Conservation (phyloP, 2,113 vertebrate genomes). For the Oophaga pumilio region DNA sequence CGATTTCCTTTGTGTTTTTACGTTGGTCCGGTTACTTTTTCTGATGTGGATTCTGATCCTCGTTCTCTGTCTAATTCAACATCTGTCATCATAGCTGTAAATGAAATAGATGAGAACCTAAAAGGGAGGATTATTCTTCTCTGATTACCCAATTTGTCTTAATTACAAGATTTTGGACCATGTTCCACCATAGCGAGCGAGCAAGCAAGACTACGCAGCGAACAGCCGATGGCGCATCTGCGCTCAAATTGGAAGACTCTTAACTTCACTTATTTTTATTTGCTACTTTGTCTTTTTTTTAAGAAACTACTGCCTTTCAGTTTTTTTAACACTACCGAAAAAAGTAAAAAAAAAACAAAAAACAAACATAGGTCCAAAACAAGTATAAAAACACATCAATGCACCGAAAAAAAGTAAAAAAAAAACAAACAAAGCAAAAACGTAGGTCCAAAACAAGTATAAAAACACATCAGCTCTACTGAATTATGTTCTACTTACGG, state of each 20-base stretch:
- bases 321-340: slow-evolving; percentile 57
- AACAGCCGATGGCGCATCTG: slow-evolving; percentile 64
- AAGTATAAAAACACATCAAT: not conserved
- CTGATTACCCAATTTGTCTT: slow-evolving; percentile 75
- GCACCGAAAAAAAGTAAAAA: not conserved
- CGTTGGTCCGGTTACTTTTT: not conserved
- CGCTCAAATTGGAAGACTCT: slow-evolving; percentile 46
- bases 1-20: not conserved
- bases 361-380: too few species aligned
- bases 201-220: slow-evolving; percentile 65
- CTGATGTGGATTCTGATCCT: slow-evolving; percentile 58
- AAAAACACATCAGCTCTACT: too few species aligned
- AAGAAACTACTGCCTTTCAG: slow-evolving; percentile 63
- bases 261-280: slow-evolving; percentile 57
- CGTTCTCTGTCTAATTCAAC: slow-evolving; percentile 64
- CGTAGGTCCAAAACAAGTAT: too few species aligned
- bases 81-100: slow-evolving; percentile 70
- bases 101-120: slow-evolving; percentile 72
- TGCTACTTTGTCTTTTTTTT: slow-evolving; percentile 36
- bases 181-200: slow-evolving; percentile 68
- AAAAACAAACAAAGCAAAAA: not conserved
- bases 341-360: not conserved
- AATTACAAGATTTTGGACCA: slow-evolving; percentile 72
- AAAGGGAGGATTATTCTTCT: slow-evolving; percentile 73
- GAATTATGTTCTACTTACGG: too few species aligned